These are phyloP conservation scores for Oxygymnocypris stewartii DNA, from an alignment of 2,113 vertebrate genomes.

Conservation along the genomic window DNA sequence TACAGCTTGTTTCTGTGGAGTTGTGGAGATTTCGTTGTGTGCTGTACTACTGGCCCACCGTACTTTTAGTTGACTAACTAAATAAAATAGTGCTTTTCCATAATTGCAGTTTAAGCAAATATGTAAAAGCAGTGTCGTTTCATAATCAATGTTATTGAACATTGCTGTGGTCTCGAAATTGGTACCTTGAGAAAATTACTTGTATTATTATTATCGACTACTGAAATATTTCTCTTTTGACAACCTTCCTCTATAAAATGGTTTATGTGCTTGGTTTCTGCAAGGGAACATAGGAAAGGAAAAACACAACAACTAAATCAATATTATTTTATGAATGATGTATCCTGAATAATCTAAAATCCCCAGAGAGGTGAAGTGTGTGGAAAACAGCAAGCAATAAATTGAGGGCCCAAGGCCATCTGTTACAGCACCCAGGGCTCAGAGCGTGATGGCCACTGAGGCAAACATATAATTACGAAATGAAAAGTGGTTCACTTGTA, in stretches of 20 bases:
- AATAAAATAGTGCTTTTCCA: background rate
- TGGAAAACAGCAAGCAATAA: slow-evolving; percentile 45
- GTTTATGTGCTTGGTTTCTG: background rate
- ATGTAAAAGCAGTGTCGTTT: background rate
- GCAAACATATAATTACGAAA: slow-evolving; percentile 30
- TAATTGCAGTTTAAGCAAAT: background rate
- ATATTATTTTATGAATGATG: slow-evolving; percentile 31
- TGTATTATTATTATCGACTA: background rate
- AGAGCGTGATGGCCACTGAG: slow-evolving; percentile 2
- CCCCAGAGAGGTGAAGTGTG: slow-evolving; percentile 34
- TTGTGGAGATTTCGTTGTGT: too few species aligned
- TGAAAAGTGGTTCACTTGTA: slow-evolving; percentile 15
- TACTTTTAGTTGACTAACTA: too few species aligned
- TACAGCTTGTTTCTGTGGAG: too few species aligned
- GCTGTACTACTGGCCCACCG: too few species aligned
- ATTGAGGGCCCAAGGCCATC: slow-evolving; percentile 23
- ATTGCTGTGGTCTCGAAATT: background rate
- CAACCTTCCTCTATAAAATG: background rate
- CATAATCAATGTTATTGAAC: background rate
- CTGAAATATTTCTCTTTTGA: background rate
- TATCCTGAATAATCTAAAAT: slow-evolving; percentile 24
- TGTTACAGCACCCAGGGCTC: slow-evolving; percentile 11
- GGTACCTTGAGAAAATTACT: background rate
- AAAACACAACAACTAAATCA: slow-evolving; percentile 22
- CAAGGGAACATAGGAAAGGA: background rate